Evolutionary conservation across 2,113 vertebrate genomes (phyloP).

Genomic region (Leucosticte australis): DNA sequence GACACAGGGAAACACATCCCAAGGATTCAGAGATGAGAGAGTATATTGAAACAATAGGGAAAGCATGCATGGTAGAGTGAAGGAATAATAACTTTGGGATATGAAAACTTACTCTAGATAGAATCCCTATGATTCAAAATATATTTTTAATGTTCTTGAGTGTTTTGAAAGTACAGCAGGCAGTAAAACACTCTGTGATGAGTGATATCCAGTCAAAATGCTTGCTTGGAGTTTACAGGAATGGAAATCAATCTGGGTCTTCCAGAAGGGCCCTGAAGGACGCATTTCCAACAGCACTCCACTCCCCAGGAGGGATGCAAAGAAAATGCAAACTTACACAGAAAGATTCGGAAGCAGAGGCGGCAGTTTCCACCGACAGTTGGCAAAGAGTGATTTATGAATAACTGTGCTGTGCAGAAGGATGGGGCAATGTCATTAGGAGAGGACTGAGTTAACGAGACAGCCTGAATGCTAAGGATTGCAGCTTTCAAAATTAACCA

Average conservation of each 20-base stretch:
- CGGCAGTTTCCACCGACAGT: not conserved
- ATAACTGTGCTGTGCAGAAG: not conserved
- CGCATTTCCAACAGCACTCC: not conserved
- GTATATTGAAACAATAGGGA: rapidly evolving
- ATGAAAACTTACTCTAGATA: not conserved
- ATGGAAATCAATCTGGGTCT: not conserved
- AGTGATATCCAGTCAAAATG: not conserved
- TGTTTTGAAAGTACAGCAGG: not conserved
- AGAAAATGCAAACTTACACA: not conserved
- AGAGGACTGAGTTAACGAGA: not conserved
- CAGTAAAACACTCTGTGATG: not conserved
- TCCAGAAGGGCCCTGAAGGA: not conserved
- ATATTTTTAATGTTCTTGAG: not conserved
- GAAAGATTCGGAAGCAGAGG: not conserved
- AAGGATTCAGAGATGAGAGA: not conserved
- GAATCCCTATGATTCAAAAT: not conserved
- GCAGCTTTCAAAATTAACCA: not conserved
- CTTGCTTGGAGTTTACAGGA: not conserved
- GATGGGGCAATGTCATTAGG: not conserved
- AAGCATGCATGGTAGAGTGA: not conserved
- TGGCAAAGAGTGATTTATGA: not conserved
- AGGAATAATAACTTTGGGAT: not conserved
- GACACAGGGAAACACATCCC: not conserved
- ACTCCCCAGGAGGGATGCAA: not conserved
- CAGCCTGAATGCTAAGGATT: not conserved